Base-by-base conservation (phyloP, 2,888 invertebrate species). In the Slavum lentiscoides region DNA sequence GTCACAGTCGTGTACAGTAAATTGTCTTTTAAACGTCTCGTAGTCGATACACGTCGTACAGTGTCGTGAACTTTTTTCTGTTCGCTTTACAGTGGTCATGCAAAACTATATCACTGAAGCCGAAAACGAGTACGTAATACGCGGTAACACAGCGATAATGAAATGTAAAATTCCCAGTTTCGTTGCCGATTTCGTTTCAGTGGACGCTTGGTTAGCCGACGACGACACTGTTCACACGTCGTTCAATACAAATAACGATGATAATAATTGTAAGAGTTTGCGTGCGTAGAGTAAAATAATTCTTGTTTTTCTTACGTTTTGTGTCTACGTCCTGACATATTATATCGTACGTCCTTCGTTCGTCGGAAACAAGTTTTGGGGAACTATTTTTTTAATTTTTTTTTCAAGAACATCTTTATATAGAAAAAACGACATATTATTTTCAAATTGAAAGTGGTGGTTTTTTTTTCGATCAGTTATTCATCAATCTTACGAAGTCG, bases 401-500 rank as follows among this genome's bases (percentile, higher is more conserved):
- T 21, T 30, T 30, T 30, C 30, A 30, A 30, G 4, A 30, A 59
- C 43, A 21, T 43, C 0, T 43, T 68, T 8, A 1, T 21, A 21
- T n/a, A 58, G 30, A 43, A 43, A 5, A 59, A 59, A 21, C 21
- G 1, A 9, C 1, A 5, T 23, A 30, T n/a, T n/a, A n/a, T 30
- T 53, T 55, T 19, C 21, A 49, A 69, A 23, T 30, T 5, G 30
- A 6, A 6, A 15, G 19, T 53, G 19, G 19, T 69, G 23, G 66
- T 64, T 73, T 70, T 84, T 30, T 30, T 30, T 30, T 30, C 4
- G 30, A 83, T 83, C 87, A 94, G 94, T 93, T 86, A 93, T 94
- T 84, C 89, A 92, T 83, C 94, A 94, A 88, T 90, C 90, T 85
- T 94, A 93, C 88, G 93, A 93, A 86, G 92, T 92, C 70, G 93